Conservation (phyloP, 2,797 vertebrate genomes). For the Strix occidentalis region DNA sequence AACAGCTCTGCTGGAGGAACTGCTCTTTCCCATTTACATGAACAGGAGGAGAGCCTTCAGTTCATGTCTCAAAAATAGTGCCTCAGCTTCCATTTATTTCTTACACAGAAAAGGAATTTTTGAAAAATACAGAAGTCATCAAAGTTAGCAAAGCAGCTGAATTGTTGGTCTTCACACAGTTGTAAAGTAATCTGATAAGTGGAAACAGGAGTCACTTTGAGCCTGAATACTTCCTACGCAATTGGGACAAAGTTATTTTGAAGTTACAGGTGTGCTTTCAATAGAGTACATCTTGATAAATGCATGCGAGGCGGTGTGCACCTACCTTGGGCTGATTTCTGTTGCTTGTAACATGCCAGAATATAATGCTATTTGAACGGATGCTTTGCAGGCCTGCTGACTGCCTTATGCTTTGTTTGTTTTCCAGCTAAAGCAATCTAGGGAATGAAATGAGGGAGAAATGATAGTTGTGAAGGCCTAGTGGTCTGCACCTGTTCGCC, state of each 20-base stretch:
- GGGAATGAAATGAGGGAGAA: slow-evolving; percentile 40
- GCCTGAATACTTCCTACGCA: background rate
- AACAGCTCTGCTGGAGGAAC: background rate
- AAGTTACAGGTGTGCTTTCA: background rate
- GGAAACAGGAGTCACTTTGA: background rate
- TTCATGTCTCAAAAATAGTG: background rate
- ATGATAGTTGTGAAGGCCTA: slow-evolving; percentile 8
- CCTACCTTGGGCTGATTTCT: background rate
- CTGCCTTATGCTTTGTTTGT: background rate
- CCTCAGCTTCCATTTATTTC: background rate
- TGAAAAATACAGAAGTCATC: background rate
- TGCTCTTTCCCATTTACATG: background rate
- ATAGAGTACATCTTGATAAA: background rate
- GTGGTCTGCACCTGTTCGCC: slow-evolving; percentile 40
- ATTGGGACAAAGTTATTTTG: background rate
- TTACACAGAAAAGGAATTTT: background rate
- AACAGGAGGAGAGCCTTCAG: background rate
- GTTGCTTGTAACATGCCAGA: background rate
- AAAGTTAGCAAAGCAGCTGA: background rate
- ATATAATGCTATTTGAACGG: background rate
- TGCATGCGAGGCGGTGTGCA: background rate
- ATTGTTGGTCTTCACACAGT: background rate
- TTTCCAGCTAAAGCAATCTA: background rate
- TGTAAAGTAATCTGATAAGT: background rate
- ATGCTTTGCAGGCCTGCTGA: slow-evolving; percentile 11